phyloP scores from a whole-genome alignment of 2,888 invertebrate genomes.

The Schizotus pectinicornis region DNA sequence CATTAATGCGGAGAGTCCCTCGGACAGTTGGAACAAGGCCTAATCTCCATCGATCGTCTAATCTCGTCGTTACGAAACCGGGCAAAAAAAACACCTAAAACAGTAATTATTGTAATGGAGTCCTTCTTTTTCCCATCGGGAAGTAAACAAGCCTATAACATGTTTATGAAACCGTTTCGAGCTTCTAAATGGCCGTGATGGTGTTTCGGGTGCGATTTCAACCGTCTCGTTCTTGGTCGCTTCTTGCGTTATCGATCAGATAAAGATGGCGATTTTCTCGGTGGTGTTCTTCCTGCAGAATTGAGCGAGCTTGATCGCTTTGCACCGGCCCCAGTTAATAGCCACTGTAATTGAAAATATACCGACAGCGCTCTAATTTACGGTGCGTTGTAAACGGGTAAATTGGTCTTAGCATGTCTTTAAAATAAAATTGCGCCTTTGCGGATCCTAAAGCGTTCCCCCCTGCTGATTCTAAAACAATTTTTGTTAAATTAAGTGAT shows the following conservation, averaged over 20 bases:
- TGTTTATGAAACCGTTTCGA: constrained; percentile 20
- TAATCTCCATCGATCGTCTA: background rate
- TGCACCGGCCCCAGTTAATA: constrained; percentile 35
- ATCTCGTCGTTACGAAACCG: constrained; percentile 3
- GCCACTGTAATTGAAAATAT: constrained; percentile 38
- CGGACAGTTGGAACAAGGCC: too few relatives aligned
- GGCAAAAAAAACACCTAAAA: constrained; percentile 7
- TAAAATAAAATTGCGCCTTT: background rate
- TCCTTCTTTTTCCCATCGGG: constrained; percentile 14
- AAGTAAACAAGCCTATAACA: constrained; percentile 24
- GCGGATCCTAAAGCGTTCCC: too few relatives aligned
- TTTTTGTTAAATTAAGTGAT: too few relatives aligned
- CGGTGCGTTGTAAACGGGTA: constrained; percentile 20
- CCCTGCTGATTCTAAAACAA: too few relatives aligned
- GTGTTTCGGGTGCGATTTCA: background rate
- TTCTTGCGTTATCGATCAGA: background rate
- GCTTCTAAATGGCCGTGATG: background rate
- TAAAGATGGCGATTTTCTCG: background rate
- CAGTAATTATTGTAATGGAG: constrained; percentile 23
- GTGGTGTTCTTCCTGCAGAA: constrained; percentile 5
- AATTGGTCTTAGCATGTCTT: constrained; percentile 11
- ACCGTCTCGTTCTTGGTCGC: background rate
- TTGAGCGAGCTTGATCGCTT: constrained; percentile 29
- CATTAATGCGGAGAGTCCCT: too few relatives aligned
- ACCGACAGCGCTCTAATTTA: constrained; percentile 37